These are phyloP conservation scores for Silurus lanzhouensis DNA, from an alignment of 2,797 vertebrate species.

Conservation along the genomic window DNA sequence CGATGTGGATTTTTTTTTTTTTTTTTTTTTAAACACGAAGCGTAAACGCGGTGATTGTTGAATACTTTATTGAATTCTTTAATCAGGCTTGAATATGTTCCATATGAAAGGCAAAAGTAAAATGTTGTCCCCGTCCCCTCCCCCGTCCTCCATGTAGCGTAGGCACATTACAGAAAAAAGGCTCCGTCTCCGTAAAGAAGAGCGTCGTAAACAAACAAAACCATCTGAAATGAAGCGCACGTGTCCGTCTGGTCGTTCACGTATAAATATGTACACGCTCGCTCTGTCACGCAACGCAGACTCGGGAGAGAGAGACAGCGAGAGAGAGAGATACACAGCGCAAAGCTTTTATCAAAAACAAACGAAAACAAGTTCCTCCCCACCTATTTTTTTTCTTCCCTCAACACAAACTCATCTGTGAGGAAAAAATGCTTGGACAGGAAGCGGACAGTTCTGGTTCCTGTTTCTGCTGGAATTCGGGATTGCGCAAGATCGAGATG, in stretches of 20 bases:
- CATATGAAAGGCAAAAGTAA: conserved; percentile 82
- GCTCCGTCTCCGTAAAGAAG: conserved; percentile 70
- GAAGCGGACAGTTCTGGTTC: background rate
- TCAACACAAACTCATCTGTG: background rate
- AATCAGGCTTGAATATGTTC: conserved; percentile 82
- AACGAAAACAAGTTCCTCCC: background rate
- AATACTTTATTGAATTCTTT: conserved; percentile 79
- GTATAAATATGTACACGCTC: conserved; percentile 56
- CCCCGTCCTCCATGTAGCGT: conserved; percentile 63
- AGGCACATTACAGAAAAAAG: conserved; percentile 82
- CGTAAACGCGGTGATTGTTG: conserved; percentile 60
- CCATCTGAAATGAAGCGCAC: conserved; percentile 39
- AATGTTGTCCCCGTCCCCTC: conserved; percentile 69
- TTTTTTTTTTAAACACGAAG: background rate
- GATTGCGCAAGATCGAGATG: background rate
- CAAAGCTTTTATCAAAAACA: background rate
- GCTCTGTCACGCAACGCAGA: background rate
- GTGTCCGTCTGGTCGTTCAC: conserved; percentile 55
- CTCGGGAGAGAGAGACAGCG: background rate
- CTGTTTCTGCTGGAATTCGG: background rate
- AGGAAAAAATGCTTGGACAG: background rate
- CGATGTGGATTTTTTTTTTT: background rate
- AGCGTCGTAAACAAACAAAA: conserved; percentile 68
- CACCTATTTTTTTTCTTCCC: background rate
- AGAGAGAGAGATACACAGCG: too few relatives aligned